Conservation (phyloP, 1,140 invertebrate genomes). For the Centruroides vittatus region DNA sequence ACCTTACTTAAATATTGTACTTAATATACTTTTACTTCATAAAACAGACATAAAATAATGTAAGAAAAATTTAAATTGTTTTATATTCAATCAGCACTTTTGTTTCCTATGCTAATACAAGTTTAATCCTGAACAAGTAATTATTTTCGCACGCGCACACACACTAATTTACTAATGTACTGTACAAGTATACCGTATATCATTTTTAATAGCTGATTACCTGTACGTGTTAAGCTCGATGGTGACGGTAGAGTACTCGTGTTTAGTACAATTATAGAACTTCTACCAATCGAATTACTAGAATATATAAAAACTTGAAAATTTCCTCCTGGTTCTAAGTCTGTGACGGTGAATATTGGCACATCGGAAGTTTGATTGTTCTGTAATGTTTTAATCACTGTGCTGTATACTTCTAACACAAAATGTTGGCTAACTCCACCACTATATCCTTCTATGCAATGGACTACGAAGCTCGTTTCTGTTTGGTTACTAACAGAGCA, state of each 20-base stretch:
- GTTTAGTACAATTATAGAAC: conserved; percentile 59
- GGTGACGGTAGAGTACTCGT: conserved; percentile 51
- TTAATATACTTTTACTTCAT: too few relatives aligned
- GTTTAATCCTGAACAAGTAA: too few relatives aligned
- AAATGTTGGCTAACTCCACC: conserved; percentile 68
- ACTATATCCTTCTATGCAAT: conserved; percentile 68
- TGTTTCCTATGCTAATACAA: too few relatives aligned
- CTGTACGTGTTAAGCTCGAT: conserved; percentile 25
- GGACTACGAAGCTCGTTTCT: conserved; percentile 56
- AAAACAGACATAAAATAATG: too few relatives aligned
- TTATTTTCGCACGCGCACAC: too few relatives aligned
- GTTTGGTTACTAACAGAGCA: conserved; percentile 80
- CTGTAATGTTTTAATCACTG: conserved; percentile 32
- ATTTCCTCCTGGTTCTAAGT: conserved; percentile 48
- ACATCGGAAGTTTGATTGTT: conserved; percentile 37
- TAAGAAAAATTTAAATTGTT: too few relatives aligned
- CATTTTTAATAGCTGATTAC: neutral
- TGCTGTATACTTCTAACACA: conserved; percentile 52
- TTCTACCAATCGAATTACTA: conserved; percentile 70
- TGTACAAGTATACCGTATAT: too few relatives aligned
- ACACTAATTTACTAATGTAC: too few relatives aligned
- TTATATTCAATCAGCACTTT: too few relatives aligned
- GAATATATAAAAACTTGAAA: conserved; percentile 72
- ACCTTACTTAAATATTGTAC: too few relatives aligned
- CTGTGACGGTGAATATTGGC: conserved; percentile 40